phyloP scores from a whole-genome alignment of 2,888 invertebrate species.

The Limnephilus marmoratus region DNA sequence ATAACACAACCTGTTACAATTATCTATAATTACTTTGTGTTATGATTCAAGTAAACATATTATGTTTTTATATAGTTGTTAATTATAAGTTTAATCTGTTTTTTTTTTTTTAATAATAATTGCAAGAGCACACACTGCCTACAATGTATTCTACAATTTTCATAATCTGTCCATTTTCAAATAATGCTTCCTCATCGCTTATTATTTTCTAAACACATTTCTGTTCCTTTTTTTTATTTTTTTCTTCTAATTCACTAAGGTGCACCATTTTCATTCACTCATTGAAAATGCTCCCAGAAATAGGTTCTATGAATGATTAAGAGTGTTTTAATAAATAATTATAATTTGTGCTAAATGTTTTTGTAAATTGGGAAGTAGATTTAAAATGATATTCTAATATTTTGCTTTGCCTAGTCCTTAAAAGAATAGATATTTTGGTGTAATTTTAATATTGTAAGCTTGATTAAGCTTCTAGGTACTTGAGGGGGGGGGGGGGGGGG shows the following conservation, averaged over 20 bases:
- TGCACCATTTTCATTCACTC: constrained; percentile 34
- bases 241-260: neutral
- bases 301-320: constrained; percentile 31
- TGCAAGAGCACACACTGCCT: neutral
- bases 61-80: neutral
- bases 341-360: constrained; percentile 49
- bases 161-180: neutral
- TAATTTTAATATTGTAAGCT: constrained; percentile 55
- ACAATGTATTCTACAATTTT: neutral
- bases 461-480: constrained; percentile 7
- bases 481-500: neutral
- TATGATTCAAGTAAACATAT: neutral
- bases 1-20: neutral
- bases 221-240: neutral
- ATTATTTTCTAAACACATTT: neutral
- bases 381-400: constrained; percentile 52
- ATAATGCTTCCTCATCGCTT: neutral
- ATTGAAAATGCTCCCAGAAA: constrained; percentile 35
- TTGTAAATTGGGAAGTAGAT: constrained; percentile 35
- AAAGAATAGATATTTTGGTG: constrained; percentile 56
- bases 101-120: neutral
- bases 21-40: neutral
- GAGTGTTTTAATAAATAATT: constrained; percentile 23
- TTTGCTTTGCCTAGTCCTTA: constrained; percentile 55
- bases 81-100: neutral